phyloP scores from a whole-genome alignment of 1,140 invertebrate species.

The Acromyrmex charruanus region DNA sequence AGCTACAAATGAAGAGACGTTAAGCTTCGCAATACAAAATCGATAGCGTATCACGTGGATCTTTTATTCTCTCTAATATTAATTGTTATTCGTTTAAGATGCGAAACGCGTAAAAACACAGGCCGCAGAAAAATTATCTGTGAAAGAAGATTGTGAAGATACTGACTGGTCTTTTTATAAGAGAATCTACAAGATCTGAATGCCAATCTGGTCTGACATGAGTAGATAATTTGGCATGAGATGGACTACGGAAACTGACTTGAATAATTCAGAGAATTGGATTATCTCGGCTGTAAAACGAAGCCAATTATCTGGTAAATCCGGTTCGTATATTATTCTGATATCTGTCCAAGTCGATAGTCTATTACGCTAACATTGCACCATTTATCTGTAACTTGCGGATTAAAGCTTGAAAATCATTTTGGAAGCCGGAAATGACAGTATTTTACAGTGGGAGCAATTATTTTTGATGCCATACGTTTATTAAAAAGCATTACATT shows the following conservation, averaged over 20 bases:
- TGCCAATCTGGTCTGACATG: constrained; percentile 21
- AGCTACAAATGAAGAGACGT: constrained; percentile 72
- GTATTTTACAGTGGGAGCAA: background rate
- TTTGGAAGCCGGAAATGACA: background rate
- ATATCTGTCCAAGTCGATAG: constrained; percentile 29
- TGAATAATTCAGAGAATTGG: constrained; percentile 54
- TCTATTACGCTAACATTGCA: background rate
- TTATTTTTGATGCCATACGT: background rate
- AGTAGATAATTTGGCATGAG: constrained; percentile 16
- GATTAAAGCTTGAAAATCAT: too few relatives aligned
- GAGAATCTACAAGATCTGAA: background rate
- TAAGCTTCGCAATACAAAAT: constrained; percentile 62
- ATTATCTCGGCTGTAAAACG: constrained; percentile 38
- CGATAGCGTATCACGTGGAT: constrained; percentile 38
- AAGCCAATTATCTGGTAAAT: constrained; percentile 28
- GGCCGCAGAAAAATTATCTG: background rate
- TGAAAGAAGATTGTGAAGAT: background rate
- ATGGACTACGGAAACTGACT: constrained; percentile 5
- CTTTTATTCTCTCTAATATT: constrained; percentile 7
- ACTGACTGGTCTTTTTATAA: background rate
- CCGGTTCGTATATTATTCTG: constrained; percentile 22
- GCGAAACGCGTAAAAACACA: background rate
- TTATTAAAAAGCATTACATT: background rate
- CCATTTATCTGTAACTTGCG: background rate
- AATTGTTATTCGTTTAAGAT: background rate